Conservation (phyloP, 2,888 invertebrate species). For the Magallana nippona region DNA sequence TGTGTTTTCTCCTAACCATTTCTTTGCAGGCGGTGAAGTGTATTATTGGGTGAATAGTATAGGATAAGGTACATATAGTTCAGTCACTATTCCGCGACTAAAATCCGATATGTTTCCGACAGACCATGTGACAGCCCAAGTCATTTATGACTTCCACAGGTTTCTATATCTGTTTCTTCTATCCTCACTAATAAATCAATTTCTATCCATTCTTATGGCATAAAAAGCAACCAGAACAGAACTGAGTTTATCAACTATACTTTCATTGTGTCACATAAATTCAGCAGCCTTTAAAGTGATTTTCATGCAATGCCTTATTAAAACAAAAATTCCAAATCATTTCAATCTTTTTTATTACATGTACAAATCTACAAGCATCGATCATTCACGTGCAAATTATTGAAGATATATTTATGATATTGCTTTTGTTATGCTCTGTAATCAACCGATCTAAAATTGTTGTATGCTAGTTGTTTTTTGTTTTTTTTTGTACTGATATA, state of each 20-base stretch:
- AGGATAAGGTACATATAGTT: neutral
- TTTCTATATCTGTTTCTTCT: constrained; percentile 23
- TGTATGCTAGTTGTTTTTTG: constrained; percentile 13
- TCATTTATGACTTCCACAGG: constrained; percentile 18
- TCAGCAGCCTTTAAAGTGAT: too few relatives aligned
- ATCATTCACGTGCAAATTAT: too few relatives aligned
- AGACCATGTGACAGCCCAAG: constrained; percentile 9
- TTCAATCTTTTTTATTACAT: too few relatives aligned
- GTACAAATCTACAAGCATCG: too few relatives aligned
- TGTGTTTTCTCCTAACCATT: constrained; percentile 33
- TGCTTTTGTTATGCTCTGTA: neutral
- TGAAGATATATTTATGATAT: neutral
- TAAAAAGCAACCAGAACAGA: too few relatives aligned
- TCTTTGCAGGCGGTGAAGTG: constrained; percentile 23
- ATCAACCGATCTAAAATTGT: neutral
- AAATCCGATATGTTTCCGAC: constrained; percentile 3
- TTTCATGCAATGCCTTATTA: too few relatives aligned
- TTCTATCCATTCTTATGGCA: neutral
- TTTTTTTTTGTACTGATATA: constrained; percentile 25
- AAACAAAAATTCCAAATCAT: too few relatives aligned
- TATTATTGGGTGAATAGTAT: constrained; percentile 15
- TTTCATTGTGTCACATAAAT: too few relatives aligned
- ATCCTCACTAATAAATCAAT: constrained; percentile 7
- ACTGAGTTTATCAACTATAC: too few relatives aligned
- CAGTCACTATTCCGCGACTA: neutral